These are phyloP conservation scores for Hetaerina americana DNA, from an alignment of 1,140 invertebrate genomes.

Conservation along the genomic window DNA sequence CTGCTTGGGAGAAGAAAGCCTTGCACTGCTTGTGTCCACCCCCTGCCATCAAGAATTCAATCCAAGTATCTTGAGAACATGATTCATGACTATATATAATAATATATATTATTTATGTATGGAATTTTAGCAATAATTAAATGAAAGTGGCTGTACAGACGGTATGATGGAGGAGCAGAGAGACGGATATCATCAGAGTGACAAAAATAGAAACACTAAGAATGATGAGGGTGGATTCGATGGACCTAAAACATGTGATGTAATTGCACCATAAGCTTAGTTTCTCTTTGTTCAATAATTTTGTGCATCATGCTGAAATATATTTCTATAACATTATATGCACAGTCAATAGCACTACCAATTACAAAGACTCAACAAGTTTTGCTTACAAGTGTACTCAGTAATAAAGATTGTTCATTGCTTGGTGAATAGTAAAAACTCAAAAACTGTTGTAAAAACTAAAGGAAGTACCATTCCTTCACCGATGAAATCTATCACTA, in stretches of 20 bases:
- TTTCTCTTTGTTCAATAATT: background rate
- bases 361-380: background rate
- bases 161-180: background rate
- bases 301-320: background rate
- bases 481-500: background rate
- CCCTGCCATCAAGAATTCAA: too few relatives aligned
- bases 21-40: too few relatives aligned
- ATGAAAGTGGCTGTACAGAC: background rate
- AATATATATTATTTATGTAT: too few relatives aligned
- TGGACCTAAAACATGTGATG: background rate
- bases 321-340: conserved; percentile 1
- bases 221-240: background rate
- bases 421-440: background rate
- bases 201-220: background rate
- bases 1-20: background rate
- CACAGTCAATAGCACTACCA: background rate
- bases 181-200: background rate
- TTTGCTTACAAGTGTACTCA: conserved; percentile 1
- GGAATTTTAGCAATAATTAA: background rate
- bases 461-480: background rate
- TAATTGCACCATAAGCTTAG: background rate
- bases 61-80: too few relatives aligned
- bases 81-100: too few relatives aligned
- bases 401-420: conserved; percentile 2
- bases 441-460: background rate